phyloP scores from a whole-genome alignment of 1,140 invertebrate genomes.

The Ceratina japonica region DNA sequence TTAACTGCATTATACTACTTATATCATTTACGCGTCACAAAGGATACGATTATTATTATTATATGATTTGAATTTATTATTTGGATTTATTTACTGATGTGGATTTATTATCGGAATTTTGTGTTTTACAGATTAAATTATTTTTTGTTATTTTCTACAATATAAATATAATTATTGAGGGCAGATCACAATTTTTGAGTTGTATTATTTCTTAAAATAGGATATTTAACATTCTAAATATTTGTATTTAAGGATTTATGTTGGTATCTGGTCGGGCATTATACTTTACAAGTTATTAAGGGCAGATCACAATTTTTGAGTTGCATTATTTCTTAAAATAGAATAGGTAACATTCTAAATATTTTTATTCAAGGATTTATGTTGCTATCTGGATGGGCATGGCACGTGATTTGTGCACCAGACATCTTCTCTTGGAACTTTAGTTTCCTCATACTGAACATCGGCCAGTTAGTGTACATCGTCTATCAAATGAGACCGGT shows the following conservation, averaged over 20 bases:
- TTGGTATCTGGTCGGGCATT: slow-evolving; percentile 92
- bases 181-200: background rate
- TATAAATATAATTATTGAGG: too few species aligned
- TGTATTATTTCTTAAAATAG: too few species aligned
- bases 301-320: background rate
- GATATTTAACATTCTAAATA: background rate
- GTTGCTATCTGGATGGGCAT: slow-evolving; percentile 92
- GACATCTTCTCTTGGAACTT: slow-evolving; percentile 95
- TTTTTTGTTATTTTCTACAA: too few species aligned
- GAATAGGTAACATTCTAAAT: background rate
- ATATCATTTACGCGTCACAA: too few species aligned
- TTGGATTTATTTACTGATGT: too few species aligned
- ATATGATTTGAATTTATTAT: too few species aligned
- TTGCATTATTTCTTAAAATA: background rate
- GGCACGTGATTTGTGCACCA: slow-evolving; percentile 93
- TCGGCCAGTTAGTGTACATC: slow-evolving; percentile 89
- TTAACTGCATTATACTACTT: too few species aligned
- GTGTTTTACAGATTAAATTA: too few species aligned
- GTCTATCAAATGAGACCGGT: slow-evolving; percentile 92
- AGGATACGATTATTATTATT: too few species aligned
- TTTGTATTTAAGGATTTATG: slow-evolving; percentile 84
- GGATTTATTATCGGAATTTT: too few species aligned
- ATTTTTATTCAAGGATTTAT: slow-evolving; percentile 84
- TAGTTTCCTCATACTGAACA: slow-evolving; percentile 90
- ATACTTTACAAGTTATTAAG: too few species aligned